Evolutionary conservation across 1,140 invertebrate genomes (phyloP), one percentile per base, ranked within the genome.

Genomic region (Teleopsis dalmanni): DNA sequence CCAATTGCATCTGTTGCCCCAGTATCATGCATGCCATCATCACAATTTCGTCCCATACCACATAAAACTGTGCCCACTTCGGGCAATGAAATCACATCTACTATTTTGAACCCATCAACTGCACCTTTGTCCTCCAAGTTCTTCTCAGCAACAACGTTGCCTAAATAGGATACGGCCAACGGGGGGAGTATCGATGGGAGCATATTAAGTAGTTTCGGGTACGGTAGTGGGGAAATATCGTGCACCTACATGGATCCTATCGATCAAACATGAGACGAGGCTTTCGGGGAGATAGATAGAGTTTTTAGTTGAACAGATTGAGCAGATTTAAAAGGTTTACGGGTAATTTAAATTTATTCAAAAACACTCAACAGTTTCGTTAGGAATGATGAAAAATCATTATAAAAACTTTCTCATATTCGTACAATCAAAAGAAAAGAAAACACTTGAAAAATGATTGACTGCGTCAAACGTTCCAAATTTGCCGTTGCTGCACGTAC

Each of bases 101-200:
- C 50, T 22, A 31, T 52, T 11, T 33, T 68, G 23, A 68, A 68
- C 43, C 65, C 65, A 26, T 67, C 65, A 48, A 68, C 65, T 42
- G 65, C 65, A 52, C 58, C 67, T 52, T 53, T 67, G 44, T 68
- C 65, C 34, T 67, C 65, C 35, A 68, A 68, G 55, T 68, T 68
- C 57, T 68, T 68, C 52, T 65, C 65, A 47, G 65, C 65, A 35
- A 63, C 65, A 23, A 68, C 65, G 9, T 53, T 68, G 60, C 65
- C 62, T 56, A 68, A 67, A 68, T 68, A 68, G 65, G 64, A 66
- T 66, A 64, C 64, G 64, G 64, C 64, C 64, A 62, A 55, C 52
- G 64, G 64, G 64, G 64, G 64, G 55, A 54, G 59, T 66, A 56
- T 60, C 53, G 51, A 45, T 33, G 50, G 40, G 36, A 52, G 48